Evolutionary conservation across 1,140 invertebrate genomes (phyloP).

Genomic region (Ceratina australensis): DNA sequence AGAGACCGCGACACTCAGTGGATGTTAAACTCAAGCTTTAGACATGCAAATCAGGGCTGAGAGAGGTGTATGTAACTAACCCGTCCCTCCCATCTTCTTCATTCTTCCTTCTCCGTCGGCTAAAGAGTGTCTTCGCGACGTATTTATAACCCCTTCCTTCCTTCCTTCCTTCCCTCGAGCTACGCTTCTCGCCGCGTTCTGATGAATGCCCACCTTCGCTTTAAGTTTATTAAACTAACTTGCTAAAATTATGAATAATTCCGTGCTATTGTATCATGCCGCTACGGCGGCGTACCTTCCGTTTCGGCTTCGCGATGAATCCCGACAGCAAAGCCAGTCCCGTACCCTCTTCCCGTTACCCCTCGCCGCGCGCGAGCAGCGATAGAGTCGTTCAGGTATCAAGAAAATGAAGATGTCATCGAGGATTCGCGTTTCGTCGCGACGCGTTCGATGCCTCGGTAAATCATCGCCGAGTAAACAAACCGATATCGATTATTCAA

Average conservation of each 20-base stretch:
- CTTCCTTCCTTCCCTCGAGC: constrained; percentile 61
- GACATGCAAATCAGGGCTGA: constrained; percentile 73
- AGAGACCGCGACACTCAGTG: constrained; percentile 35
- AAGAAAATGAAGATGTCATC: constrained; percentile 29
- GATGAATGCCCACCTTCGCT: constrained; percentile 70
- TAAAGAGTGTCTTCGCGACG: constrained; percentile 69
- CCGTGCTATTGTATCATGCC: constrained; percentile 64
- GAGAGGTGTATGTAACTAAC: constrained; percentile 68
- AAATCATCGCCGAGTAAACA: background rate
- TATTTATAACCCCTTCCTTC: constrained; percentile 76
- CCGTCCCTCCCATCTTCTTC: constrained; percentile 49
- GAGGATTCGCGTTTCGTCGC: constrained; percentile 9
- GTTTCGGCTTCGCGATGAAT: constrained; percentile 35
- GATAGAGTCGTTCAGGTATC: constrained; percentile 14
- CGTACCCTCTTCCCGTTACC: background rate
- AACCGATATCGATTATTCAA: background rate
- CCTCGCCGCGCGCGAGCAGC: background rate
- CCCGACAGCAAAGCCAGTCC: background rate
- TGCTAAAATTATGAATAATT: constrained; percentile 73
- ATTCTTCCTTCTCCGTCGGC: constrained; percentile 30
- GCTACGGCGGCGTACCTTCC: constrained; percentile 29
- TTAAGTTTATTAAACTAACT: constrained; percentile 73
- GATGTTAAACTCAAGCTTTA: constrained; percentile 70
- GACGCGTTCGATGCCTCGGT: background rate
- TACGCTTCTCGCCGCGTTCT: constrained; percentile 58